Base-by-base conservation (phyloP, 1,140 invertebrate species). In the Drosophila athabasca region DNA sequence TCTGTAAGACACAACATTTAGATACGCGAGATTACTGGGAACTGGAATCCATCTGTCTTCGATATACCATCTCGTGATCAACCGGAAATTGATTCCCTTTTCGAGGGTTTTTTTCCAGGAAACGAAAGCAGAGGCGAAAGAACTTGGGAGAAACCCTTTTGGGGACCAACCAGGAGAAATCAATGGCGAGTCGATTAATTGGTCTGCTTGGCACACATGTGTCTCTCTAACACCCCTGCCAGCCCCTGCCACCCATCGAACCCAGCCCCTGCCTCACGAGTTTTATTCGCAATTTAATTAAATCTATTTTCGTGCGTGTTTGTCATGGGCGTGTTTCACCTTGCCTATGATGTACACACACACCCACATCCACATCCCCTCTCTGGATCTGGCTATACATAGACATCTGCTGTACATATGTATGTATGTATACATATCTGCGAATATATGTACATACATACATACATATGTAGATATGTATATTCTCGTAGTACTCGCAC, bases 201-300 rank as follows among this genome's bases (percentile, higher is more conserved):
- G 79, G 80, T 57, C 82, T 65, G 59, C 69, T 59, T 62, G 67
- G 41, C 48, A 59, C 55, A 52, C 55, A 76, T 59, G 62, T 75
- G 62, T 58, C 17, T 50, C 45, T 57, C 15, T 9, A 31, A 31
- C 31, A 31, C 31, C 31, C 31, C 29, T 17, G 17, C 24, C 22
- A 13, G 17, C 15, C 5, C 41, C 3, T 1, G 7, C 48, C 24
- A 29, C 26, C 15, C 24, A 8, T 17, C n/a, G 2, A 5, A 5
- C 6, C 19, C 46, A 52, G 44, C 8, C 8, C 13, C 39, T 15
- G 43, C 22, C 44, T 48, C 62, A 79, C 83, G 83, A 83, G 73
- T 76, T 83, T 88, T 88, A 76, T 77, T 89, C 62, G 79, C 79
- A 73, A 84, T 88, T 89, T 89, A 89, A 89, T 88, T 89, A 88